phyloP scores from a whole-genome alignment of 1,140 invertebrate genomes.

The Zaprionus capensis region DNA sequence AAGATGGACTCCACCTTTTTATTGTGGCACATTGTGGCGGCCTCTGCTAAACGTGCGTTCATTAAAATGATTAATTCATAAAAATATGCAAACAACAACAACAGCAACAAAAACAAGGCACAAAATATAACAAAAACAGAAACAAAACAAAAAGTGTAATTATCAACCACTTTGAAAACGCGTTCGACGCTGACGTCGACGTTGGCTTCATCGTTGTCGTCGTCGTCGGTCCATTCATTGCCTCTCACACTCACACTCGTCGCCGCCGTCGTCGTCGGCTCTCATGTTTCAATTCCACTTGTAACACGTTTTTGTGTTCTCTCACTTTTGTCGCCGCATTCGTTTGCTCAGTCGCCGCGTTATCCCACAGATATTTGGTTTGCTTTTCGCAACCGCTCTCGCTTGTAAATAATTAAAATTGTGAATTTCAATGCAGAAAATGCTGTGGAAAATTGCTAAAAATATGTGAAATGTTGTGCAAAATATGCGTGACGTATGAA shows the following conservation, averaged over 20 bases:
- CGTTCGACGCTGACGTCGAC: conserved; percentile 22
- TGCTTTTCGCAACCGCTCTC: conserved; percentile 48
- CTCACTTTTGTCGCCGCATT: conserved; percentile 38
- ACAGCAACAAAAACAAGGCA: conserved; percentile 19
- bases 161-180: conserved; percentile 71
- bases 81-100: conserved; percentile 35
- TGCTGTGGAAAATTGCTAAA: conserved; percentile 25
- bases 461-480: conserved; percentile 43
- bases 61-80: conserved; percentile 75
- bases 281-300: conserved; percentile 69
- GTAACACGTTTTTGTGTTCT: conserved; percentile 52
- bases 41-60: conserved; percentile 64
- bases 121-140: not conserved
- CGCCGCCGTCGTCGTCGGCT: conserved; percentile 13
- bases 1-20: conserved; percentile 54
- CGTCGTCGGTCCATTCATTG: conserved; percentile 48
- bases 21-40: conserved; percentile 9
- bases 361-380: conserved; percentile 64
- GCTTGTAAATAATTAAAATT: conserved; percentile 60
- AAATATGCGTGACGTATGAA: conserved; percentile 17
- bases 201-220: conserved; percentile 16
- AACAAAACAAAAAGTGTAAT: conserved; percentile 59
- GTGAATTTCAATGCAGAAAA: conserved; percentile 36
- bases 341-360: conserved; percentile 58
- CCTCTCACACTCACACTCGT: conserved; percentile 25